Evolutionary conservation across 2,113 vertebrate genomes (phyloP), one percentile per base, ranked within the genome.

Genomic region (Percopsis transmontana): DNA sequence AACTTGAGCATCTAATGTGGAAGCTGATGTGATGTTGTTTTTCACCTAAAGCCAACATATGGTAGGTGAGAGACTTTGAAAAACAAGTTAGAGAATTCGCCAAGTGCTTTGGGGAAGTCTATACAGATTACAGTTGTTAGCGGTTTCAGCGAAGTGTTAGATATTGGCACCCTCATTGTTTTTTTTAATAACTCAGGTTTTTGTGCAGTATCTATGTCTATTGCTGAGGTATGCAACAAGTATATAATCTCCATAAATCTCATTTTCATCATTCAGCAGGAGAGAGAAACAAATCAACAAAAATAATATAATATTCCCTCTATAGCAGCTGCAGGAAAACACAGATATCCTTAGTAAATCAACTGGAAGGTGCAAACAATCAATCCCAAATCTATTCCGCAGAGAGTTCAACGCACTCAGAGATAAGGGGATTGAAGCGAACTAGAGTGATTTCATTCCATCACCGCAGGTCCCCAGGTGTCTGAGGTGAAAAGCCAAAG

Each of bases 371-470:
- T 15, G 58, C 48, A 48, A 40, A 33, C 75, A 66, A 80, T 80
- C 68, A 74, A 83, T 76, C 42, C 50, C 2, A 58, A 67, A 87
- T 81, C 73, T 66, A 27, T 61, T 73, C 59, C 54, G 53, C 11
- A 33, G 40, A 60, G 70, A 52, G 40, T 76, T 67, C 64, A 76
- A 40, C 52, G 44, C 53, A 77, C 70, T 74, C 42, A 39, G 27
- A 67, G 57, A 73, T 68, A 61, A 87, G 62, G 42, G 54, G 41
- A 61, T 64, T 72, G 62, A 64, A 68, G 66, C 62, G 63, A 40
- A 72, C 40, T 21, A 65, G 64, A 79, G 51, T 52, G 73, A 70
- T 70, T 68, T 72, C 57, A 81, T 56, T 80, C 63, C 54, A 74
- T 72, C 58, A 15, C 59, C 20, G 21, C 10, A 1, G 42, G 55